Evolutionary conservation across 2,888 invertebrate species (phyloP), one percentile per base, ranked within the genome.

Genomic region (Coronaproctus castanopsis): DNA sequence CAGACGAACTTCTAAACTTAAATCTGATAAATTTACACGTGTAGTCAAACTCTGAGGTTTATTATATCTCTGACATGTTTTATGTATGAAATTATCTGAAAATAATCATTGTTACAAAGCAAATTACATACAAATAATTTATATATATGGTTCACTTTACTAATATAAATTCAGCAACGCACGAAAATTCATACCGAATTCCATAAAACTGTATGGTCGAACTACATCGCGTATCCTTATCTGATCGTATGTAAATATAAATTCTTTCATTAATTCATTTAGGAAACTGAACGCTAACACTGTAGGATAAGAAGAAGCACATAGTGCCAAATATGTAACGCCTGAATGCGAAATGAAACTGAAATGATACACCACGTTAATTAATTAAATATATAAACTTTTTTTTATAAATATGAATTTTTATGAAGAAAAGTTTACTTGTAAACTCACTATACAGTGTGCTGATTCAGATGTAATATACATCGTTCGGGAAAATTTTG

Each of bases 211-310:
- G 65, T 74, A 75, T 1, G 74, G 74, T 58, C 75, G 66, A 53
- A 69, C 67, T 19, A 69, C 70, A 55, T 67, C 65, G 56, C 67
- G 67, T 10, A 74, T 67, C 62, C 68, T 68, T 8, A 65, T 64
- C 49, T 67, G 65, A 52, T 71, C 70, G 67, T 72, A 74, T 36
- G 66, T 67, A 20, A 67, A 65, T 24, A 71, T 67, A 59, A 75
- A 75, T 63, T 74, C 73, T 63, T 68, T 70, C 67, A 70, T 69
- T 21, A 74, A 65, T 64, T 75, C 74, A 62, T 72, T 70, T 14
- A 75, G 67, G 65, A 73, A 75, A 61, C 73, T 72, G 65, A 72
- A 73, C 1, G 73, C 73, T 55, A 74, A 66, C 1, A 73, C 71
- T 48, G 69, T 64, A 10, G 74, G 73, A 63, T 73, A 74, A 3